A percentile compares a stretch with the other conserved stretches of the same genome.
These are phyloP conservation scores for Rynchops niger DNA, from an alignment of 2,113 vertebrate genomes.

Conservation along the genomic window DNA sequence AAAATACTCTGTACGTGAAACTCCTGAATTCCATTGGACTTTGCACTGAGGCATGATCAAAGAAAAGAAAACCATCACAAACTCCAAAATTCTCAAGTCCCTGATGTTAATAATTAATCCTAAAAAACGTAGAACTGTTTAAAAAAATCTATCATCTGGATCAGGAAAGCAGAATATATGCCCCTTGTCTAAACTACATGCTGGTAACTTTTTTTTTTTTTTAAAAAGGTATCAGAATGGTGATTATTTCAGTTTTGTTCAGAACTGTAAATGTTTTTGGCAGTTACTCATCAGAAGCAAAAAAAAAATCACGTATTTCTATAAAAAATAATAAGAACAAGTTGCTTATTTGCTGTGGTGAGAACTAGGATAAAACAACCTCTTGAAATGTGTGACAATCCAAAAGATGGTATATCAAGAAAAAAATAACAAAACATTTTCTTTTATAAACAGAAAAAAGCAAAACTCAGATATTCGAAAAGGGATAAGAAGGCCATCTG, in stretches of 20 bases:
- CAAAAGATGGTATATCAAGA: background rate
- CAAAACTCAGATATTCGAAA: background rate
- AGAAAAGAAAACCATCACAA: background rate
- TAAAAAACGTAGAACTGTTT: background rate
- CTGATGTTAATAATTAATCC: slow-evolving; percentile 29
- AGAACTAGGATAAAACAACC: background rate
- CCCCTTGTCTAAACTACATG: background rate
- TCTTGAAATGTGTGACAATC: background rate
- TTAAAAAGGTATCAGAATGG: background rate
- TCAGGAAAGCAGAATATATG: background rate
- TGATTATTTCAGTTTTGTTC: background rate
- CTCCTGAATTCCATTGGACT: background rate
- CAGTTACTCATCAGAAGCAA: background rate
- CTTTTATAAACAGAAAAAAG: background rate
- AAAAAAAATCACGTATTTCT: background rate
- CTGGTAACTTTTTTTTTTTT: background rate
- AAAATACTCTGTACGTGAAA: background rate
- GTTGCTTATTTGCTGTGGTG: background rate
- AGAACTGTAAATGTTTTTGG: background rate
- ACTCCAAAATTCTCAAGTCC: background rate
- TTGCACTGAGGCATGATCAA: background rate
- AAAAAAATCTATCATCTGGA: background rate
- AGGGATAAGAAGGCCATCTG: background rate
- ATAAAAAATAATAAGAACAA: background rate
- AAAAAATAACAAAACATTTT: background rate